Conservation (phyloP, 2,888 invertebrate genomes). For the Drosophila stalkeri region DNA sequence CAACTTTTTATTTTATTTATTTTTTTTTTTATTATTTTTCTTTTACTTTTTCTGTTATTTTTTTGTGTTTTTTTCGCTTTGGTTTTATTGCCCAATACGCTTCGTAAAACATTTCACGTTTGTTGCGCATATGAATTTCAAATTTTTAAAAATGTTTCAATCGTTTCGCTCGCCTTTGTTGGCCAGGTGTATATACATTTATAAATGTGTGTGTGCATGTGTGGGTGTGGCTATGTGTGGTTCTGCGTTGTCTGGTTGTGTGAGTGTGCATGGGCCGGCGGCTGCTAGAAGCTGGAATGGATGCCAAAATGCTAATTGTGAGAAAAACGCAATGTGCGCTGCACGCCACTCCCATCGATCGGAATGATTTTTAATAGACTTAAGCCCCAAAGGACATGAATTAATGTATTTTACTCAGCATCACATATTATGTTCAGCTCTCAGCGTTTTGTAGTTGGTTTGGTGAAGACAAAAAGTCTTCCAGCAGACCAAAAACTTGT, state of each 20-base stretch:
- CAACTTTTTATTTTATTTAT: constrained; percentile 35
- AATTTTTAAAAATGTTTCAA: constrained; percentile 81
- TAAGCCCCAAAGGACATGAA: constrained; percentile 64
- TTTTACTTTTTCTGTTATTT: background rate
- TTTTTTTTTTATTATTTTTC: constrained; percentile 9
- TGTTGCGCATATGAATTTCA: constrained; percentile 81
- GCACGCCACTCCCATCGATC: constrained; percentile 55
- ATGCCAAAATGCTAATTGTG: constrained; percentile 80
- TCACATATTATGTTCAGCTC: constrained; percentile 19
- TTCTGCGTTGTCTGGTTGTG: background rate
- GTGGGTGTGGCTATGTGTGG: constrained; percentile 17
- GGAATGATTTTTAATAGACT: constrained; percentile 75
- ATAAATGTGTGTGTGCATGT: constrained; percentile 8
- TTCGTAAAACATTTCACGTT: constrained; percentile 80
- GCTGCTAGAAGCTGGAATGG: constrained; percentile 23
- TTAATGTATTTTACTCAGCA: constrained; percentile 57
- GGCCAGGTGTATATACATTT: constrained; percentile 43
- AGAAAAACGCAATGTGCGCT: constrained; percentile 75
- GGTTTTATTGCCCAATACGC: constrained; percentile 78
- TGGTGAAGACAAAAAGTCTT: background rate
- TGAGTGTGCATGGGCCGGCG: constrained; percentile 23
- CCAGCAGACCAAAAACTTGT: background rate
- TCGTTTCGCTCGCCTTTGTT: constrained; percentile 51
- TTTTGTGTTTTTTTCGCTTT: constrained; percentile 29
- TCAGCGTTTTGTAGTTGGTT: constrained; percentile 6